phyloP scores from a whole-genome alignment of 2,888 invertebrate genomes.

The Oasisia sp. region DNA sequence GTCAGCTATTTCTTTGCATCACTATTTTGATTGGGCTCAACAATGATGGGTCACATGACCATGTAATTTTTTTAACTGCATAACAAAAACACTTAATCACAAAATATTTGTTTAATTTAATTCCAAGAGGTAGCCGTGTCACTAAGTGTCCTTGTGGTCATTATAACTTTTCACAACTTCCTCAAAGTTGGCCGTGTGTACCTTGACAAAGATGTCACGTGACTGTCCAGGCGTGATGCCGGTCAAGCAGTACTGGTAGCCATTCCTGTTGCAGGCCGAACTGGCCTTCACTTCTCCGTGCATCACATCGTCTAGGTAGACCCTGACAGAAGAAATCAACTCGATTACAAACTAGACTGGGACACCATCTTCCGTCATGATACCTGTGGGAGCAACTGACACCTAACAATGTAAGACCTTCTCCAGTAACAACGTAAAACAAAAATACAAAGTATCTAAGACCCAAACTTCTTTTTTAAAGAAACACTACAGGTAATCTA shows the following conservation, averaged over 20 bases:
- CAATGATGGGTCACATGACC: no score
- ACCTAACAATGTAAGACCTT: no score
- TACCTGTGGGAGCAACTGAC: no score
- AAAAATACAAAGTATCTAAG: no score
- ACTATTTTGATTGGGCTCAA: no score
- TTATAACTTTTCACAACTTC: neutral
- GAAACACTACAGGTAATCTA: no score
- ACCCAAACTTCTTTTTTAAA: no score
- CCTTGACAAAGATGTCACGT: conserved; percentile 63
- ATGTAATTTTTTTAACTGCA: no score
- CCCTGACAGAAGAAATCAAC: conserved; percentile 40
- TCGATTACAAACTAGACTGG: neutral
- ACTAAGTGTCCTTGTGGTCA: neutral
- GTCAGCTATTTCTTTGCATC: neutral
- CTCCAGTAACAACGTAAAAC: no score
- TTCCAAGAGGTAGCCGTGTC: neutral
- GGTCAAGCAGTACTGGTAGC: conserved; percentile 63
- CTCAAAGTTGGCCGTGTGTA: conserved; percentile 30
- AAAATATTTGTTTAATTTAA: neutral
- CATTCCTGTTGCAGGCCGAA: conserved; percentile 55
- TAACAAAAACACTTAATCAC: neutral
- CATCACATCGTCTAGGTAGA: conserved; percentile 61
- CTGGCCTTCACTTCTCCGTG: conserved; percentile 62
- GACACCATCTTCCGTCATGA: no score
- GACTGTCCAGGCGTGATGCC: conserved; percentile 59